Base-by-base conservation (phyloP, 64 coral and sea anemone species). In the Pachyseris speciosa region DNA sequence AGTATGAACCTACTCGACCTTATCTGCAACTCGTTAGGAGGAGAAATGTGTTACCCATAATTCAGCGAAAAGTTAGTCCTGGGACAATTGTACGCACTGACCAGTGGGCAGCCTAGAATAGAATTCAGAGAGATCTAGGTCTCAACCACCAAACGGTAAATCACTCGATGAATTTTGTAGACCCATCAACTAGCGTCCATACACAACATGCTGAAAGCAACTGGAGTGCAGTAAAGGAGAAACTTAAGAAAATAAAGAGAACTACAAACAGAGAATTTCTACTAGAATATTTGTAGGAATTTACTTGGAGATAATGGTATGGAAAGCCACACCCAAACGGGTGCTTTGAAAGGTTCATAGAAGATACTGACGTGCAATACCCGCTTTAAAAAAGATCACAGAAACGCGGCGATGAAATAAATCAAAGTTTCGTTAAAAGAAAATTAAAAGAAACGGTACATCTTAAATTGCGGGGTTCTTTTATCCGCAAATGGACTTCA, bases 281-380 rank as follows among this genome's bases (percentile, higher is more conserved):
- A 22, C 41, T 68, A 67, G 83, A 86, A 51, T 86, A 86, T 49
- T 52, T 86, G 11, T 42, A 86, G 20, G 64, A 86, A 86, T 86
- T 86, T 63, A 86, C 41, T 63, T 86, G 83, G 83, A 86, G 64
- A 67, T 64, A 64, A 65, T 57, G 83, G 64, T 86, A 71, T 48
- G 20, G 55, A 32, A 39, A 86, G 20, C 83, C 27, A 49, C 83
- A 64, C 16, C 42, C 43, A 86, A 64, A 64, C 43, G 31, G 53
- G 29, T 86, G 83, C 64, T 69, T 84, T 57, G 1, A 0, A 44
- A 24, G 27, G 25, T 20, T 60, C 20, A 40, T 84, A 13, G 27
- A 84, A 9, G 49, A 66, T 28, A 60, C 41, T n/a, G 49, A 0
- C 27, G 81, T 33, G 63, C 49, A 38, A 58, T 57, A 84, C 17